Conservation (phyloP, 2,888 invertebrate species). For the Stenodera caucasica region DNA sequence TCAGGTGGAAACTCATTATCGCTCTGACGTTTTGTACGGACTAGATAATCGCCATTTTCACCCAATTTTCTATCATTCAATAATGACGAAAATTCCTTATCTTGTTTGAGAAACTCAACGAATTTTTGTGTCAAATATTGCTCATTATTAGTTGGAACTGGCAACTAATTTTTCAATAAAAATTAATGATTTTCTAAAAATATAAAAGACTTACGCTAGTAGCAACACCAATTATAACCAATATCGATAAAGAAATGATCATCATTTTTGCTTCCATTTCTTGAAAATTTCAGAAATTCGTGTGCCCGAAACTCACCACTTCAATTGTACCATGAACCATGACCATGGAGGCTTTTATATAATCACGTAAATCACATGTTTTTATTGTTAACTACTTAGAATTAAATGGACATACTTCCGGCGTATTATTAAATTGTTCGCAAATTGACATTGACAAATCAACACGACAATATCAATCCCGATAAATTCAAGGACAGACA, state of each 20-base stretch:
- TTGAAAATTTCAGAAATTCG: slow-evolving; percentile 22
- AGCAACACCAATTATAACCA: slow-evolving; percentile 20
- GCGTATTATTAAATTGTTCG: slow-evolving; percentile 36
- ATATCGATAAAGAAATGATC: slow-evolving; percentile 22
- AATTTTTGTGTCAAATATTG: slow-evolving; percentile 45
- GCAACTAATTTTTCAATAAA: slow-evolving; percentile 19
- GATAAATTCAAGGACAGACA: not conserved
- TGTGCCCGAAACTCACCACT: slow-evolving; percentile 21
- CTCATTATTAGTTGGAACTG: slow-evolving; percentile 1
- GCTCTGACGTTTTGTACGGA: not conserved
- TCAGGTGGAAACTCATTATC: slow-evolving; percentile 9
- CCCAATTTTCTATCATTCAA: slow-evolving; percentile 26
- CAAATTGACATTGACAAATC: slow-evolving; percentile 37
- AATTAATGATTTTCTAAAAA: not conserved
- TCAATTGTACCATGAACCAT: slow-evolving; percentile 36
- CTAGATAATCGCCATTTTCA: not conserved
- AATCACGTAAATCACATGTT: slow-evolving; percentile 39
- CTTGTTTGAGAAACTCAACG: slow-evolving; percentile 49
- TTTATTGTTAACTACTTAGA: slow-evolving; percentile 36
- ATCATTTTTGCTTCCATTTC: slow-evolving; percentile 24
- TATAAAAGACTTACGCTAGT: slow-evolving; percentile 29
- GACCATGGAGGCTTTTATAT: slow-evolving; percentile 43
- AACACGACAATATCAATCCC: too few relatives aligned
- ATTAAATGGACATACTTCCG: slow-evolving; percentile 38
- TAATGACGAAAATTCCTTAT: slow-evolving; percentile 39